Percentiles rank a stretch among this genome's conserved stretches.
Evolutionary conservation across 2,888 invertebrate species (phyloP).

Genomic region (Rosalia funebris): DNA sequence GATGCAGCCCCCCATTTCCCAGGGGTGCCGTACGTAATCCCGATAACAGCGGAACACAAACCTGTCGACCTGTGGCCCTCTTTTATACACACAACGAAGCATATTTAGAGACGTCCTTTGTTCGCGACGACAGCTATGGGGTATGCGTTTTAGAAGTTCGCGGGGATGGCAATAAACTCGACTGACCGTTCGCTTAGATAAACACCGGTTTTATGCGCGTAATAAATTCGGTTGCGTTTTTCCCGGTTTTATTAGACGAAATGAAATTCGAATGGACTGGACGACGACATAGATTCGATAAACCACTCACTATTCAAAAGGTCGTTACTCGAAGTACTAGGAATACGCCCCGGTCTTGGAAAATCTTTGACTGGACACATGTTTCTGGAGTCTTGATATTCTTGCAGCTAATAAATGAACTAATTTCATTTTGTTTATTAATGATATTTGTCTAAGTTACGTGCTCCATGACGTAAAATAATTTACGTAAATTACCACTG

Average conservation of each 20-base stretch:
- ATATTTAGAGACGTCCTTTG: conserved; percentile 11
- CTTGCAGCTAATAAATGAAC: too few relatives aligned
- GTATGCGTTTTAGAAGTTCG: background rate
- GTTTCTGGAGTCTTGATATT: too few relatives aligned
- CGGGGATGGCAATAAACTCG: background rate
- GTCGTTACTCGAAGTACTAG: too few relatives aligned
- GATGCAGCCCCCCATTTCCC: conserved; percentile 11
- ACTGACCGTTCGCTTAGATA: background rate
- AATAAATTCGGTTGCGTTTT: background rate
- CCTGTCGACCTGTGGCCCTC: conserved; percentile 14
- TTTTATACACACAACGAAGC: conserved; percentile 7
- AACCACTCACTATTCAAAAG: too few relatives aligned
- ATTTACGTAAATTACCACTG: too few relatives aligned
- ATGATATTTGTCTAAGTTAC: too few relatives aligned
- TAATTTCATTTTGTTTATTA: too few relatives aligned
- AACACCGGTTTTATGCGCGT: background rate
- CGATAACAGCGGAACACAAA: conserved; percentile 24
- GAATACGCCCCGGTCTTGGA: too few relatives aligned
- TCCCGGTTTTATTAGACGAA: background rate
- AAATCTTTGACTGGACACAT: too few relatives aligned
- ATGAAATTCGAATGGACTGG: too few relatives aligned
- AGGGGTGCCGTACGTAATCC: conserved; percentile 26
- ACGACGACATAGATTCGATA: too few relatives aligned
- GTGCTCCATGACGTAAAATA: too few relatives aligned
- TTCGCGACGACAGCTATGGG: conserved; percentile 7